These are phyloP conservation scores for Vireo altiloquus DNA, from an alignment of 2,113 vertebrate species.

Conservation along the genomic window DNA sequence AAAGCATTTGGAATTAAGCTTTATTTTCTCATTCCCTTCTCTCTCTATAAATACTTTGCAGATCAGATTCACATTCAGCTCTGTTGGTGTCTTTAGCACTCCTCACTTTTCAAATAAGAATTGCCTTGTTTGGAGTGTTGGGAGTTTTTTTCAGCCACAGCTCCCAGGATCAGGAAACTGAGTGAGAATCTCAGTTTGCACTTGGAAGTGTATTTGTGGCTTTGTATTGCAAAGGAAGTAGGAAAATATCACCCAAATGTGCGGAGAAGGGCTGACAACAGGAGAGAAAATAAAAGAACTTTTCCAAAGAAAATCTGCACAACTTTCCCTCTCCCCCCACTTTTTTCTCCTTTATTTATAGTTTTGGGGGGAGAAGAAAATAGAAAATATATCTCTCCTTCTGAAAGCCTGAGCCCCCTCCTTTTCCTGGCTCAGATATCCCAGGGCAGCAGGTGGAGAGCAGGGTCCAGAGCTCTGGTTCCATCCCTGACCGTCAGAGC, in stretches of 20 bases:
- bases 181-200: slow-evolving; percentile 28
- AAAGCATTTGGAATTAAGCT: not conserved
- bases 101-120: not conserved
- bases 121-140: not conserved
- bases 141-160: not conserved
- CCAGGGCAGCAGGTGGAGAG: not conserved
- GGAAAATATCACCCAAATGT: slow-evolving; percentile 33
- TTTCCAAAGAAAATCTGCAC: not conserved
- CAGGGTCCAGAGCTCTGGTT: not conserved
- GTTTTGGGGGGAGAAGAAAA: not conserved
- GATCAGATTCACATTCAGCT: not conserved
- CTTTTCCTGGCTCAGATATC: not conserved
- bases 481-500: not conserved
- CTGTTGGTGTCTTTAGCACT: not conserved
- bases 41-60: not conserved
- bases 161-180: not conserved
- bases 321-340: not conserved
- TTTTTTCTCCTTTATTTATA: not conserved
- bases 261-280: not conserved
- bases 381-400: not conserved
- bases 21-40: not conserved
- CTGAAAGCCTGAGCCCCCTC: not conserved
- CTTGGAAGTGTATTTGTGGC: not conserved
- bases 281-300: not conserved
- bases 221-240: slow-evolving; percentile 13